phyloP scores from a whole-genome alignment of 2,113 vertebrate genomes.

The Trachemys scripta region DNA sequence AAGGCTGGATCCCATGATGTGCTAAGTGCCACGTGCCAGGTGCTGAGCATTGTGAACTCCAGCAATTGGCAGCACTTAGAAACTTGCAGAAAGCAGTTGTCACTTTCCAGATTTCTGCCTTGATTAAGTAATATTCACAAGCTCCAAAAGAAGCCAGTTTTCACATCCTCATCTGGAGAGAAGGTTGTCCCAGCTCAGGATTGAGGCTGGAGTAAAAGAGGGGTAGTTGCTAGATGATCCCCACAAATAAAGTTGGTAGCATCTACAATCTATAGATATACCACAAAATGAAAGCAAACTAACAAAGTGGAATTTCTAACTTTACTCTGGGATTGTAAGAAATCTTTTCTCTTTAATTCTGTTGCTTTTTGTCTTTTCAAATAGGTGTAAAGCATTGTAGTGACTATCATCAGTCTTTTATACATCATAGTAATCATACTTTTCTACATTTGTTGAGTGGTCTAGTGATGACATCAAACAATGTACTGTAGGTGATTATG shows the following conservation, averaged over 20 bases:
- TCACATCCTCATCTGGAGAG: neutral
- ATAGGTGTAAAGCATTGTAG: conserved; percentile 18
- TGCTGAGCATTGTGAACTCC: neutral
- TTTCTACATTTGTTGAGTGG: conserved; percentile 37
- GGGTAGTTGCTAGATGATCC: neutral
- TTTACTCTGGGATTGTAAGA: neutral
- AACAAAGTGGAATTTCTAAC: neutral
- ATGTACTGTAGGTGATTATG: conserved; percentile 43
- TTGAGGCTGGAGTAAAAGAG: neutral
- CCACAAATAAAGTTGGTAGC: neutral
- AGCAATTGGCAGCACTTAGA: neutral
- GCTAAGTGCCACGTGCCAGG: neutral
- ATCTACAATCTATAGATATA: neutral
- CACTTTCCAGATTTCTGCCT: neutral
- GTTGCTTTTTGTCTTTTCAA: conserved; percentile 4
- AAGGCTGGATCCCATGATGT: neutral
- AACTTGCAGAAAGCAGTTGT: neutral
- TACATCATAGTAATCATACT: conserved; percentile 24
- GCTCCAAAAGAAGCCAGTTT: neutral
- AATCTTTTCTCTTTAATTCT: neutral
- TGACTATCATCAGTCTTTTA: conserved; percentile 40
- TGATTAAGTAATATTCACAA: neutral
- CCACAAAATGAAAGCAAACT: neutral
- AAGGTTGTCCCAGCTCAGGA: neutral
- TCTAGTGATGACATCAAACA: conserved; percentile 65